Evolutionary conservation across 2,888 invertebrate genomes (phyloP), one percentile per base, ranked within the genome.

Genomic region (Ophion obscuratus): DNA sequence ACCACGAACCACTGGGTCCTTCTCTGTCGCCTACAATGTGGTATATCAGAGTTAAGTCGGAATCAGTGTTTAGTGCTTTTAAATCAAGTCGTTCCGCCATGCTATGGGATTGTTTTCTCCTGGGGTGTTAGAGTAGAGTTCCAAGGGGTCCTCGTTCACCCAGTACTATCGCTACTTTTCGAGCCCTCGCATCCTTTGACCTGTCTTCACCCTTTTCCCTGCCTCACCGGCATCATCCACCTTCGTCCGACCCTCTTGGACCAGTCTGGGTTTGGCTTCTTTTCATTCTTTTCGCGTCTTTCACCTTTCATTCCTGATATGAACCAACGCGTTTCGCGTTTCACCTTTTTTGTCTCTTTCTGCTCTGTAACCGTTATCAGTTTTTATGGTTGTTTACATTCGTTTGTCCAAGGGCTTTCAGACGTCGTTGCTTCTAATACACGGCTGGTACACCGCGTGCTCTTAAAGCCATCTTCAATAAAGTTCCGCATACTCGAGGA

Each of bases 51-150:
- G 91, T 92, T 92, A 92, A 90, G 91, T 88, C 89, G 87, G 88
- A 91, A 92, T 92, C 92, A 91, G 90, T 92, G 92, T 92, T 92
- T 92, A 92, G 91, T 92, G 90, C 91, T 90, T 92, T 89, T 90
- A 91, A 92, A 92, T 92, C 90, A 91, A 87, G 88, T 84, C 83
- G 75, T 81, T 88, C 64, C 77, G 80, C 76, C 70, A 59, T 67
- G 61, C 74, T 82, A 75, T 47, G 71, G 62, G 74, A 68, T 61
- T 81, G 73, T 85, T 77, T 73, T 86, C 83, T 85, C 78, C 73
- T 11, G 14, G 75, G 76, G 44, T 67, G 76, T 81, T 83, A 62
- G 77, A 80, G 83, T 77, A 59, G 79, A 68, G 62, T 82, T 81
- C 75, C 75, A 76, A 84, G 83, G 73, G 78, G 68, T 77, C 71